Conservation (phyloP, 2,888 invertebrate species). For the Abrostola tripartita region DNA sequence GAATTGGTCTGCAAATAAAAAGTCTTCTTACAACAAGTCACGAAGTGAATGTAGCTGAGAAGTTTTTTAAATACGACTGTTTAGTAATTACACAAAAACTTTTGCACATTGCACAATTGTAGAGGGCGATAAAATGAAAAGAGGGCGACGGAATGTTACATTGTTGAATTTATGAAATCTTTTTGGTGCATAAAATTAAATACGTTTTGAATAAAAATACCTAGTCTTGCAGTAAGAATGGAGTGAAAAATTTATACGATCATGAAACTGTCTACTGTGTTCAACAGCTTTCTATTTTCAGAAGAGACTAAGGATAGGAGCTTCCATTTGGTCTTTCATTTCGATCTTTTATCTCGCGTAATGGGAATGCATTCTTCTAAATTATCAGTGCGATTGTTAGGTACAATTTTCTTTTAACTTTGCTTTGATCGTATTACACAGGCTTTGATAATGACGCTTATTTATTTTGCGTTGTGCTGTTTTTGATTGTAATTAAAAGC, state of each 20-base stretch:
- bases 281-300: conserved; percentile 62
- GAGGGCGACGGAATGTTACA: conserved; percentile 18
- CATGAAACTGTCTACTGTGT: conserved; percentile 57
- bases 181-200: conserved; percentile 43
- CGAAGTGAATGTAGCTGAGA: conserved; percentile 22
- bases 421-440: not conserved
- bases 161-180: conserved; percentile 32
- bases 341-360: conserved; percentile 12
- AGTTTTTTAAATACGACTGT: conserved; percentile 10
- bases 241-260: conserved; percentile 63
- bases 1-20: conserved; percentile 80
- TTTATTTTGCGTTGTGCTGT: not conserved
- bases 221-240: conserved; percentile 34
- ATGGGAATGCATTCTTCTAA: conserved; percentile 11
- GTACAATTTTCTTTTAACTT: conserved; percentile 20
- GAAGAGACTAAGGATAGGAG: conserved; percentile 18
- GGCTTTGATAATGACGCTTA: not conserved
- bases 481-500: not conserved
- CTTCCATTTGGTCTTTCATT: conserved; percentile 18
- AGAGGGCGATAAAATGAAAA: conserved; percentile 36
- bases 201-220: conserved; percentile 51
- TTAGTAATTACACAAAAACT: conserved; percentile 34
- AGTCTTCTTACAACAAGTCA: conserved; percentile 38
- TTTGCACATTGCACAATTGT: conserved; percentile 22
- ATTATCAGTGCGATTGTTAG: conserved; percentile 5